These are phyloP conservation scores for Trissolcus japonicus DNA, from an alignment of 2,888 invertebrate species.

Conservation along the genomic window DNA sequence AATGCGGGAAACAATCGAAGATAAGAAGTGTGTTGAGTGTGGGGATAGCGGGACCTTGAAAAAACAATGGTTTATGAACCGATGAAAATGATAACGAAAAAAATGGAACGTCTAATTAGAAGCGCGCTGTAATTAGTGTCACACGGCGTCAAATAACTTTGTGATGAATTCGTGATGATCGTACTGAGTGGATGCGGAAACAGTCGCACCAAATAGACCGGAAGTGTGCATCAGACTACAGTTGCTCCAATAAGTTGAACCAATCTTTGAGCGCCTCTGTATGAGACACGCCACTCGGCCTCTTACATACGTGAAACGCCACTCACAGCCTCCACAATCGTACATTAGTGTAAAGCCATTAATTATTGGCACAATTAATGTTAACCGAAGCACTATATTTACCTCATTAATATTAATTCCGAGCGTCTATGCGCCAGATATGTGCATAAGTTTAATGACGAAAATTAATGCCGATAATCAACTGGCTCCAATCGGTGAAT, in stretches of 20 bases:
- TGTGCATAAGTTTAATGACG: constrained; percentile 32
- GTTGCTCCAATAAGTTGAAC: constrained; percentile 54
- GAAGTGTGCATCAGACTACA: constrained; percentile 59
- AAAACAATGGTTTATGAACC: background rate
- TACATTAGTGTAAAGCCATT: constrained; percentile 41
- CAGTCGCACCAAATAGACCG: constrained; percentile 62
- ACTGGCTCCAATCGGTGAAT: constrained; percentile 12
- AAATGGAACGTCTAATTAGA: constrained; percentile 1
- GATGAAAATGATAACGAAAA: background rate
- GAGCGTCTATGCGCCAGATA: constrained; percentile 4
- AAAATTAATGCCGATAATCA: constrained; percentile 31
- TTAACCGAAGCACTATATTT: constrained; percentile 32
- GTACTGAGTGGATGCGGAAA: constrained; percentile 20
- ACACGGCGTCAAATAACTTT: constrained; percentile 50
- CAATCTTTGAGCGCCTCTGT: constrained; percentile 51
- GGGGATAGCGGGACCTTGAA: background rate
- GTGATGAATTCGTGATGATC: constrained; percentile 45
- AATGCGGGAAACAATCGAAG: too few species aligned
- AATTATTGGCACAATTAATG: constrained; percentile 48
- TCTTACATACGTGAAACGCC: constrained; percentile 56
- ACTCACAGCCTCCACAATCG: constrained; percentile 40
- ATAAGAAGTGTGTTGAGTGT: too few species aligned
- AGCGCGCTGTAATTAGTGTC: constrained; percentile 60
- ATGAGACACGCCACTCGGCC: constrained; percentile 60
- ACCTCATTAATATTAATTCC: constrained; percentile 40